A percentile compares a stretch with the other conserved stretches of the same genome.
phyloP scores from a whole-genome alignment of 1,140 invertebrate genomes.

The Cydia strobilella region DNA sequence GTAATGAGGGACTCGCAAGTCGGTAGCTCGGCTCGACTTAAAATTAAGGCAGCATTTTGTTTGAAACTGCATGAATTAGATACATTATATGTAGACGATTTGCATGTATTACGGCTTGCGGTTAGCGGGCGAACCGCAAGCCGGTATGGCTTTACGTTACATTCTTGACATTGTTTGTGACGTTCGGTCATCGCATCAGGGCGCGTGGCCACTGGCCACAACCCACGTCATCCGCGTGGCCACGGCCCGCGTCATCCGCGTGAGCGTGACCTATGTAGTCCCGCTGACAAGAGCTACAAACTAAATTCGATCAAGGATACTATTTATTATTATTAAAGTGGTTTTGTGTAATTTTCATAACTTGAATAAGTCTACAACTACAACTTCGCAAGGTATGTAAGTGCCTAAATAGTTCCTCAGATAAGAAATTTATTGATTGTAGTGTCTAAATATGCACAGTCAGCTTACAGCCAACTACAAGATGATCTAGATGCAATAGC shows the following conservation, averaged over 20 bases:
- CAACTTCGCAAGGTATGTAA: no score
- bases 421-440: no score
- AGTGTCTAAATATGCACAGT: no score
- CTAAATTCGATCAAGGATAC: not conserved
- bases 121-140: not conserved
- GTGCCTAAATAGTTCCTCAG: no score
- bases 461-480: no score
- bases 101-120: constrained; percentile 41
- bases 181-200: not conserved
- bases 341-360: no score
- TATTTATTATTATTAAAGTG: no score
- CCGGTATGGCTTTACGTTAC: constrained; percentile 10
- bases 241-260: not conserved
- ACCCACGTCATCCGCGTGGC: not conserved
- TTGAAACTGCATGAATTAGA: constrained; percentile 68
- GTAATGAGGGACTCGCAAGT: constrained; percentile 68
- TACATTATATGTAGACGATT: constrained; percentile 65
- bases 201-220: not conserved
- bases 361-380: no score
- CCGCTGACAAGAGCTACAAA: not conserved
- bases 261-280: not conserved
- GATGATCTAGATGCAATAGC: no score
- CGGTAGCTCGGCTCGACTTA: constrained; percentile 66
- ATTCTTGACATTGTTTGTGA: constrained; percentile 25
- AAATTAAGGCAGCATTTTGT: constrained; percentile 71